Evolutionary conservation across 1,140 invertebrate genomes (phyloP), one percentile per base, ranked within the genome.

Genomic region (Drosophila nasuta): DNA sequence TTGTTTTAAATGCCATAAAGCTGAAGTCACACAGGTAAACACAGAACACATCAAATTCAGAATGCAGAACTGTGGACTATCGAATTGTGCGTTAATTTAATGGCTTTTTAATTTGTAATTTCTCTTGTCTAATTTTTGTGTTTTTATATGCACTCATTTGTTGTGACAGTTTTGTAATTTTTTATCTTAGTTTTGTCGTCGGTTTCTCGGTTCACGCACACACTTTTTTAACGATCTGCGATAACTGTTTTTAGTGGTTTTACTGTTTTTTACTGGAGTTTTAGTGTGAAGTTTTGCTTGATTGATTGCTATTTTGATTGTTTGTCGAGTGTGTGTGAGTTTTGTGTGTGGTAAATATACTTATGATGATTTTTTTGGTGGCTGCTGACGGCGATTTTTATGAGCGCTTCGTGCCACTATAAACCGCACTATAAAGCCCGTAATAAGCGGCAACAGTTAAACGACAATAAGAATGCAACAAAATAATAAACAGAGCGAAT

Each of bases 381-480:
- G 28, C 58, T 41, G 56, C 25, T 77, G 64, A 59, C 45, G 57
- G 41, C 57, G 51, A 54, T 68, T 76, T 68, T 75, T 66, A 65
- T 62, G 64, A 60, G 48, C 46, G 51, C 63, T 59, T 51, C 64
- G 82, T 79, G 81, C 41, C 58, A 72, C 79, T 76, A 67, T 72
- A 78, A 78, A 56, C 66, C 81, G 78, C 69, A 82, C 85, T 81
- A 81, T 85, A 89, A 75, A 70, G 66, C 60, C 56, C 62, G 72
- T 72, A 81, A 77, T 79, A 80, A 75, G 75, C 75, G 69, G 68
- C 74, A 85, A 91, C 89, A 80, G 73, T 91, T 82, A 82, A 91
- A 77, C 81, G 85, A 91, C 90, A 91, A 91, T 91, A 90, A 86
- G 91, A 89, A 81, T 73, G 65, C 76, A 67, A 77, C 58, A 76